Evolutionary conservation across 2,888 invertebrate species (phyloP).

Genomic region (Mythimna loreyi): DNA sequence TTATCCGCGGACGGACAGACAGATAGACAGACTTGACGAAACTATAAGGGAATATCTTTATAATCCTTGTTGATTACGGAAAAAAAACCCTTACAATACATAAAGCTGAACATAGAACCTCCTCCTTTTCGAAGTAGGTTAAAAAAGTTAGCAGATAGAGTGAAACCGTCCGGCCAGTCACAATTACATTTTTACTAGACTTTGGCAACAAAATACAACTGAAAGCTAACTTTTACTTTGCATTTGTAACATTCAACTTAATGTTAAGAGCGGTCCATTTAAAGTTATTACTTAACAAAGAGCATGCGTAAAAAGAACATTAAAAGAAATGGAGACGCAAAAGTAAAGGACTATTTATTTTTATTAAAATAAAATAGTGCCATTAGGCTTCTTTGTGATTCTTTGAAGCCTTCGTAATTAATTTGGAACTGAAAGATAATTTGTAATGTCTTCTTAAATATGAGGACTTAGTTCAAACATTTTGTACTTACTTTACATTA

Average conservation of each 20-base stretch:
- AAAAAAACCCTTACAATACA: no score
- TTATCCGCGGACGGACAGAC: no score
- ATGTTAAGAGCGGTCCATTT: slow-evolving; percentile 20
- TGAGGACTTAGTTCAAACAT: not conserved
- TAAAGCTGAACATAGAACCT: no score
- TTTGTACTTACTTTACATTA: slow-evolving; percentile 5
- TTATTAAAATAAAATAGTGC: not conserved
- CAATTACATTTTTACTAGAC: slow-evolving; percentile 4
- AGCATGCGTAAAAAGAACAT: slow-evolving; percentile 22
- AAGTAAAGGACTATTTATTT: slow-evolving; percentile 7
- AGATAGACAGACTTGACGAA: no score
- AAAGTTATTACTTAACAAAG: slow-evolving; percentile 21
- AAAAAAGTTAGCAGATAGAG: not conserved
- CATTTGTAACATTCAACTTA: slow-evolving; percentile 10
- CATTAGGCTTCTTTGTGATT: slow-evolving; percentile 1
- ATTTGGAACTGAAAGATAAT: slow-evolving; percentile 12
- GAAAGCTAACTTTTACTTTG: slow-evolving; percentile 2
- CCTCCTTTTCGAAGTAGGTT: no score
- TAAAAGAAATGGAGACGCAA: slow-evolving; percentile 16
- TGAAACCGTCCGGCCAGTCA: slow-evolving; percentile 1
- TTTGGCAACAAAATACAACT: slow-evolving; percentile 15
- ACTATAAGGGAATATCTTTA: no score
- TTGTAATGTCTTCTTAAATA: slow-evolving; percentile 4
- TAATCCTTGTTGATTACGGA: no score
- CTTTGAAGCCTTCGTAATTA: slow-evolving; percentile 10